Evolutionary conservation across 2,888 invertebrate genomes (phyloP).

Genomic region (Tetanocera ferruginea): DNA sequence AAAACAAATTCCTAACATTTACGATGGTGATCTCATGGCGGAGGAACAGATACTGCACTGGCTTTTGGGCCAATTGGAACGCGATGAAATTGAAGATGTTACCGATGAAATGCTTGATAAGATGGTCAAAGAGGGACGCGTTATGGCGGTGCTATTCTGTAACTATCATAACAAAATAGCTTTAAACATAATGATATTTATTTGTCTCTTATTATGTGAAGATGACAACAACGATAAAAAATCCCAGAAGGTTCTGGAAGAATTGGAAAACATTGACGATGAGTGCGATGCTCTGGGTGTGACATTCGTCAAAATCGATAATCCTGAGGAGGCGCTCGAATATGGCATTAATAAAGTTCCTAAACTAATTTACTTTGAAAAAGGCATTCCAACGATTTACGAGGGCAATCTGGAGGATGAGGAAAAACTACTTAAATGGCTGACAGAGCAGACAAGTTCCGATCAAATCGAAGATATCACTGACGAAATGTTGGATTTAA

Average conservation of each 20-base stretch:
- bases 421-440: slow-evolving; percentile 88
- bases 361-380: slow-evolving; percentile 85
- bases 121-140: slow-evolving; percentile 89
- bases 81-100: slow-evolving; percentile 94
- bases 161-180: slow-evolving; percentile 68
- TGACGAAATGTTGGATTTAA: slow-evolving; percentile 92
- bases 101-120: slow-evolving; percentile 95
- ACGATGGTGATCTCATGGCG: slow-evolving; percentile 91
- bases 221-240: slow-evolving; percentile 92
- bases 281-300: slow-evolving; percentile 91
- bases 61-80: slow-evolving; percentile 88
- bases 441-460: slow-evolving; percentile 85
- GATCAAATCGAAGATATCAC: slow-evolving; percentile 96
- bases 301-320: slow-evolving; percentile 93
- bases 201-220: slow-evolving; percentile 63
- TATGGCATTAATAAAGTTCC: slow-evolving; percentile 93
- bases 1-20: slow-evolving; percentile 92
- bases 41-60: slow-evolving; percentile 91
- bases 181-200: background rate
- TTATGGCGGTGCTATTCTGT: slow-evolving; percentile 92
- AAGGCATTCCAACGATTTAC: slow-evolving; percentile 81
- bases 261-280: slow-evolving; percentile 94
- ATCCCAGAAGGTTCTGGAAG: slow-evolving; percentile 86
- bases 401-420: slow-evolving; percentile 91
- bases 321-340: slow-evolving; percentile 89